Evolutionary conservation across 2,113 vertebrate species (phyloP), one percentile per base, ranked within the genome.

Genomic region (Lota lota): DNA sequence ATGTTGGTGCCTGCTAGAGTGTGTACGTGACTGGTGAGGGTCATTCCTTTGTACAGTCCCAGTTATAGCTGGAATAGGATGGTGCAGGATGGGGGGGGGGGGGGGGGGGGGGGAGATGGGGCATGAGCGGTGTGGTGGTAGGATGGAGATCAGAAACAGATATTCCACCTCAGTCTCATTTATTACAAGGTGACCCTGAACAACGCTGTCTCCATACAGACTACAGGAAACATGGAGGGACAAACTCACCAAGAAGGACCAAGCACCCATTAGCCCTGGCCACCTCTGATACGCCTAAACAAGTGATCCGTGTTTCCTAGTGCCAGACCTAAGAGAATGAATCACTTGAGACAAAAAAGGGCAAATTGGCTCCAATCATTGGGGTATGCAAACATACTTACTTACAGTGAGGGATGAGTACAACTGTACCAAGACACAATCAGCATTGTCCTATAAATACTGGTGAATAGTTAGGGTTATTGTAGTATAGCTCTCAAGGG

Each of bases 171-270:
- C 22, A 75, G 76, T 85, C 73, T 17, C 40, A 74, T 76, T 82
- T 81, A 82, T 79, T 68, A 76, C 66, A 74, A 82, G 72, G 76
- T 82, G 79, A 88, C 80, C 82, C 77, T 79, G 75, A 80, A 79
- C 67, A 66, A 75, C 59, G 11, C 1, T 19, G 60, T 70, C 18
- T 40, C 76, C 70, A 53, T 60, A 20, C 70, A 64, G 72, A 79
- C 68, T 68, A 11, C n/a, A 71, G 61, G 63, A 73, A 56, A 60
- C 51, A 76, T 40, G 72, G 40, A 70, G 69, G 70, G 66, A 76
- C 67, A 64, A 78, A 80, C 36, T 68, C 33, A 12, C 40, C 40
- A 47, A 47, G 40, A 47, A 47, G 40, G 40, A 47, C 40, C 40
- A 47, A 47, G 10, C 40, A 47, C 10, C 40, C 40, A 47, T 47